Base-by-base conservation (phyloP, 2,888 invertebrate genomes). In the Latrodectus hesperus region DNA sequence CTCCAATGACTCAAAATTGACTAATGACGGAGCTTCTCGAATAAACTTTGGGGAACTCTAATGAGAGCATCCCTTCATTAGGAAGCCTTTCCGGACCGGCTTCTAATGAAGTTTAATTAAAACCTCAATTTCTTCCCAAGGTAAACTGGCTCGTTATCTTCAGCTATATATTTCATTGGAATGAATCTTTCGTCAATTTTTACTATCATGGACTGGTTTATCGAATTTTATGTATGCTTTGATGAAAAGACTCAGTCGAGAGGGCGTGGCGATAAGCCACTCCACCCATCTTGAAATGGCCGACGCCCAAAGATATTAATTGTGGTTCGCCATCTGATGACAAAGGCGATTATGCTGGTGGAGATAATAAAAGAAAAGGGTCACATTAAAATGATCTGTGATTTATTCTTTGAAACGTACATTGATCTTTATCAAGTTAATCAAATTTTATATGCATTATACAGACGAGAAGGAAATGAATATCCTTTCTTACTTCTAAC, bases 271-370 rank as follows among this genome's bases (percentile, higher is more conserved):
- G 53, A 60, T n/a, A 60, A 60, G 11, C 60, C n/a, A 17, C 75
- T 38, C 70, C 76, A 71, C 75, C 76, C 71, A 51, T 72, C 55
- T n/a, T 53, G n/a, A 49, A 64, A 60, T 26, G 26, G 83, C 60
- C 83, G 17, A 83, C 83, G 83, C 83, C 83, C 83, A 22, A 51
- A 71, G 70, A 70, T 83, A 83, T 83, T 83, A 83, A 83, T 76
- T 76, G 83, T 10, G 53, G 71, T 53, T 67, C 68, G 68, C 74
- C 67, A 68, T 51, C 22, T 70, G 83, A 76, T 76, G 83, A 83
- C 83, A 71, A 55, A 14, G 51, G 8, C 60, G 80, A 72, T 80
- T 72, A 80, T n/a, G 52, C 10, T 60, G 22, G 70, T 12, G 68
- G 49, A 68, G 14, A 52, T 74, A 74, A 82, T 74, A 73, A 75